Evolutionary conservation across 2,888 invertebrate species (phyloP), one percentile per base, ranked within the genome.

Genomic region (Bombylius major): DNA sequence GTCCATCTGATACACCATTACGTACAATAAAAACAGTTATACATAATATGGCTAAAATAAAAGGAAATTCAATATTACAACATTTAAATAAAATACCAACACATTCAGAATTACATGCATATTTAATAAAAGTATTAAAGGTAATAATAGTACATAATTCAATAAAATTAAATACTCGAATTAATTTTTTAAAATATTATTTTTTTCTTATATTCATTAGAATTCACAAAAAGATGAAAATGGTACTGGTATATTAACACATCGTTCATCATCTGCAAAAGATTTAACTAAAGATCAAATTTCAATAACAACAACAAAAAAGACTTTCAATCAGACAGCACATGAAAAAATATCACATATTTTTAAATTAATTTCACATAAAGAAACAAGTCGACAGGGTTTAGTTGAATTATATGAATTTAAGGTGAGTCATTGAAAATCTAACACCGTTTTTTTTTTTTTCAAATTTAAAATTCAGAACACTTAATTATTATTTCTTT

Each of bases 1-100:
- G 87, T 63, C 81, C 85, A 0, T 78, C 82, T 32, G 95, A 96
- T 69, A 90, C 89, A n/a, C 95, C 93, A 1, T 76, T 89, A 64
- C 80, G 89, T 67, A 97, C 97, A 13, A 84, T 97, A 51, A 96
- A 96, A 76, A 97, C 97, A 0, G 82, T 97, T 62, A 80, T 97
- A 55, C 94, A 96, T 72, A 87, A 91, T 54, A 83, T 94, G 78
- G 89, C 90, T 56, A 90, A 91, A 75, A 83, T 88, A 63, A 89
- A 91, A 70, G 94, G 94, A 5, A 82, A 83, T 56, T 82, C 85
- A 54, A 87, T 93, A 63, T 80, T 90, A 63, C 82, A 82, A 65
- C 87, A 93, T 70, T 78, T 89, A 54, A 82, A 83, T 32, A 85
- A 82, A 69, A 86, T 89, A 71, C 84, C 85, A 1, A 83, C 86